phyloP scores from a whole-genome alignment of 2,888 invertebrate genomes.

The Meliscaeva auricollis region DNA sequence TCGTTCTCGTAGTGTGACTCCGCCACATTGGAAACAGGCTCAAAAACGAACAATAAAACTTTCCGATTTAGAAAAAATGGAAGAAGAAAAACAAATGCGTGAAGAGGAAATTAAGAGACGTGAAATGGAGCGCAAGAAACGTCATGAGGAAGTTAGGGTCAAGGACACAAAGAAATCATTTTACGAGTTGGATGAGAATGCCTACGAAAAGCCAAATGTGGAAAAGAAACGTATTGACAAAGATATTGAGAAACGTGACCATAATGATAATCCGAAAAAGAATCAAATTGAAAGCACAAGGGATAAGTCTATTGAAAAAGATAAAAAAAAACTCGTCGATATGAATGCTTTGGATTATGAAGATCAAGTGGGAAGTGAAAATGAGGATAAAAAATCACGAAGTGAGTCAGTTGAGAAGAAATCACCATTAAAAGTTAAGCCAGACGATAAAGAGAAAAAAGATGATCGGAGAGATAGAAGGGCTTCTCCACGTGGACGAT shows the following conservation, averaged over 20 bases:
- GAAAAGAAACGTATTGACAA: constrained; percentile 81
- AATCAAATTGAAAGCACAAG: constrained; percentile 77
- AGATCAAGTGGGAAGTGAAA: constrained; percentile 85
- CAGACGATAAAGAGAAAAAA: constrained; percentile 83
- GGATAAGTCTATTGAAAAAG: constrained; percentile 70
- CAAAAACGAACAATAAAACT: constrained; percentile 93
- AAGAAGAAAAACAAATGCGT: constrained; percentile 87
- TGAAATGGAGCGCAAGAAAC: constrained; percentile 85
- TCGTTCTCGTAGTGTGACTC: constrained; percentile 94
- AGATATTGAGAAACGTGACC: constrained; percentile 69
- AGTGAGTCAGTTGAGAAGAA: constrained; percentile 32
- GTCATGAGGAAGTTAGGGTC: constrained; percentile 85
- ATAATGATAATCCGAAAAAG: constrained; percentile 51
- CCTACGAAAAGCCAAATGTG: constrained; percentile 78
- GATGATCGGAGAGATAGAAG: constrained; percentile 76
- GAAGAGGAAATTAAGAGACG: constrained; percentile 86
- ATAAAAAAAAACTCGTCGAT: constrained; percentile 85
- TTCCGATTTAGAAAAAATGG: constrained; percentile 91
- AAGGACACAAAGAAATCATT: constrained; percentile 83
- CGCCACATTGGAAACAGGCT: constrained; percentile 97
- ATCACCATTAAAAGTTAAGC: constrained; percentile 34
- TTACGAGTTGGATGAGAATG: constrained; percentile 84
- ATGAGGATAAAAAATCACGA: constrained; percentile 81
- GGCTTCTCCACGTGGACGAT: constrained; percentile 78
- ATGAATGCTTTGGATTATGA: constrained; percentile 91